These are phyloP conservation scores for Baccha elongata DNA, from an alignment of 2,888 invertebrate genomes.

Conservation along the genomic window DNA sequence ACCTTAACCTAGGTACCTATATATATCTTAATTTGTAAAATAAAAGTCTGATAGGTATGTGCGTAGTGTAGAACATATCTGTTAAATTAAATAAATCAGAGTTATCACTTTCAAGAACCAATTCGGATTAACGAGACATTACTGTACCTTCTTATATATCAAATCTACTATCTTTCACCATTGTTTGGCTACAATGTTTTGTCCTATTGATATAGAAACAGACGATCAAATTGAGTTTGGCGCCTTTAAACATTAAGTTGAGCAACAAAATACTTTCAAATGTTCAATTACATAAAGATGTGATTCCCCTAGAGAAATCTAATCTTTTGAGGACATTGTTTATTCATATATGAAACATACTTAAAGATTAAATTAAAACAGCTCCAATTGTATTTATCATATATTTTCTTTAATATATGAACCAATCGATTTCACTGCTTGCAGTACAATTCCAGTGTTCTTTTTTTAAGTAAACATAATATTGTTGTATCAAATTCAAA, in stretches of 20 bases:
- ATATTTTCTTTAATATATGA: background rate
- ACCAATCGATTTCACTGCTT: conserved; percentile 41
- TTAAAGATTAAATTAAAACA: conserved; percentile 26
- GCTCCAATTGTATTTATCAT: conserved; percentile 38
- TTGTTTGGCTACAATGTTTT: no score
- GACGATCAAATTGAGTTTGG: background rate
- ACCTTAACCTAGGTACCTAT: no score
- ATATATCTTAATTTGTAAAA: no score
- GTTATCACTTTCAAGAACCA: no score
- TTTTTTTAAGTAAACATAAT: background rate
- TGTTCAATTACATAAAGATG: background rate
- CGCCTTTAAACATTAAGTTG: background rate
- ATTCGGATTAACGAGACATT: no score
- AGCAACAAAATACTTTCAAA: conserved; percentile 12
- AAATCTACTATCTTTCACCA: no score
- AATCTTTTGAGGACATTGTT: conserved; percentile 29
- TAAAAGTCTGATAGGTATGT: no score
- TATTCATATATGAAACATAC: conserved; percentile 3
- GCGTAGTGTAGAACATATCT: no score
- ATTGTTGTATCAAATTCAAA: conserved; percentile 37
- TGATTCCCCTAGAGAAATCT: conserved; percentile 11
- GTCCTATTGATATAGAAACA: background rate
- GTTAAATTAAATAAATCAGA: no score
- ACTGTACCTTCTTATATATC: no score
- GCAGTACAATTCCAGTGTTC: conserved; percentile 15